Base-by-base conservation (phyloP, 2,797 vertebrate species). In the Neopelma chrysocephalum region DNA sequence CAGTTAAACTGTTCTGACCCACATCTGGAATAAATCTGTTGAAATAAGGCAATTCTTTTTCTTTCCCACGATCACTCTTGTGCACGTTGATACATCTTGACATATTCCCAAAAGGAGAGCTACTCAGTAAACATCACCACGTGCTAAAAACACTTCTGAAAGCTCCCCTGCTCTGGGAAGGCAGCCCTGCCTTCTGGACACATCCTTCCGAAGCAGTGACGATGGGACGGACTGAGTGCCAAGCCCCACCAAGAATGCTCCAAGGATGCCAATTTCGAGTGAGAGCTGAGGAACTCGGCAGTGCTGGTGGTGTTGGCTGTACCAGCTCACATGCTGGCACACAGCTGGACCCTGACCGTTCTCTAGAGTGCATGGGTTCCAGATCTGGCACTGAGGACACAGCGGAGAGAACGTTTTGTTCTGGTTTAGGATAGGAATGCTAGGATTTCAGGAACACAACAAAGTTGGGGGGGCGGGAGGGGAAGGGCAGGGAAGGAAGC, bases 271-370 rank as follows among this genome's bases (percentile, higher is more conserved):
- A 38, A 31, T 22, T 11, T 38, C 29, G 3, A 32, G 40, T 0
- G 22, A 19, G 75, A 56, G 40, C 36, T 0, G 12, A 42, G 51
- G 5, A 53, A n/a, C 1, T 0, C 1, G 0, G 62, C n/a, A 4
- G 27, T 7, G 43, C 36, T 3, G 1, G 13, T 23, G 64, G 42
- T 0, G 1, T 40, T 40, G 58, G 34, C 53, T 47, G 2, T 0
- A 1, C 22, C 45, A 14, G 62, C n/a, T 84, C 40, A 6, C 12
- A 2, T 12, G 1, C 32, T 2, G 8, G 26, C 16, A 0, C 38
- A 2, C 1, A 1, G 48, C 54, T 18, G 31, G 19, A 56, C 54
- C 14, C 56, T 26, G 36, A 2, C 42, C 68, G 10, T 6, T 53
- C 29, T 40, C 43, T 12, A 4, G 19, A 26, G n/a, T 20, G 25